Conservation (phyloP, 2,113 vertebrate species). For the Erythrocebus patas region DNA sequence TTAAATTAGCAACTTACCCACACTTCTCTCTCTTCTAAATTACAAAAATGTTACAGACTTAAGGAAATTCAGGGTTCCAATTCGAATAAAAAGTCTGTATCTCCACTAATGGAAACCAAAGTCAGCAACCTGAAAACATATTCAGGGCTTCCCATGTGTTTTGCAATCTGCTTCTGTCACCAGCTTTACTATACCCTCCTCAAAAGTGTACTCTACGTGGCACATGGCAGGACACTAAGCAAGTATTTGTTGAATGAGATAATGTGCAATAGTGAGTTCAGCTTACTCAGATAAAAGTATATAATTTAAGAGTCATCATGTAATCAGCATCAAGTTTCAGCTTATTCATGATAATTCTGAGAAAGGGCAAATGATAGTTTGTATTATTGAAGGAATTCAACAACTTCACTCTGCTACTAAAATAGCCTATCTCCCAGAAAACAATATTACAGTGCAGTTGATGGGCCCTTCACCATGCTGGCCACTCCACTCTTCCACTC, state of each 20-base stretch:
- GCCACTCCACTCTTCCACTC: background rate
- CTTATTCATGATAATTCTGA: conserved; percentile 4
- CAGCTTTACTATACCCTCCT: background rate
- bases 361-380: background rate
- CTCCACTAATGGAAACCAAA: background rate
- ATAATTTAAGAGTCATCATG: background rate
- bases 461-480: background rate
- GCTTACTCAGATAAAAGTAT: background rate
- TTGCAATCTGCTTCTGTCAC: background rate
- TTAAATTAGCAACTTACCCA: background rate
- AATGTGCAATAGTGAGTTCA: background rate
- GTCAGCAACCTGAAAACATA: background rate
- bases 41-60: background rate
- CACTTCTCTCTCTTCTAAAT: background rate
- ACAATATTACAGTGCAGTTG: background rate
- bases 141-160: background rate
- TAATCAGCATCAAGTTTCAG: background rate
- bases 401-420: background rate
- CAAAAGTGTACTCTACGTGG: background rate
- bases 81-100: background rate
- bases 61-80: background rate
- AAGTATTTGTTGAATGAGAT: background rate
- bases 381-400: background rate
- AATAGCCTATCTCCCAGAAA: background rate
- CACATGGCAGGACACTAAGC: background rate